Conservation (phyloP, 2,113 vertebrate species). For the Burhinus bistriatus region DNA sequence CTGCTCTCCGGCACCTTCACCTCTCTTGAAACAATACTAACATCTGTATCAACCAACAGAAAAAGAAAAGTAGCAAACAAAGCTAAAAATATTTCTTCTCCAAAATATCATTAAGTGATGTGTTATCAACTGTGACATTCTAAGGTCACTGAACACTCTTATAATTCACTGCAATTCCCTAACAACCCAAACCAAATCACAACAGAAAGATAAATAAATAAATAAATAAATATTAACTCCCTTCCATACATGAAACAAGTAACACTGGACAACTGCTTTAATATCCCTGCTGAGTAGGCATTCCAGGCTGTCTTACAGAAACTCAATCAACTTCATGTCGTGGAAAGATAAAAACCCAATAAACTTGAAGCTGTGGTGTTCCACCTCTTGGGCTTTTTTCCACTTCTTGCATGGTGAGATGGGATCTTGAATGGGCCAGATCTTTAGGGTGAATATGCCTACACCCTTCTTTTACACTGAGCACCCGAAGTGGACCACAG, state of each 20-base stretch:
- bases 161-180: not conserved
- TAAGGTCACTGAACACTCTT: not conserved
- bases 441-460: not conserved
- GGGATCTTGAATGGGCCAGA: not conserved
- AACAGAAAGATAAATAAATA: not conserved
- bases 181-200: not conserved
- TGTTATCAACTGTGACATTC: not conserved
- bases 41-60: not conserved
- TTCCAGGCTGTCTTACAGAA: not conserved
- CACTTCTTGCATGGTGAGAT: not conserved
- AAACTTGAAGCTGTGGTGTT: not conserved
- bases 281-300: not conserved
- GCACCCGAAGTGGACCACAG: not conserved
- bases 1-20: not conserved
- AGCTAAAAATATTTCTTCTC: not conserved
- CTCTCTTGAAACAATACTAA: not conserved
- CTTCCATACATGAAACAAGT: not conserved
- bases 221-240: not conserved
- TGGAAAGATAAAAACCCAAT: not conserved
- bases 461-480: accelerated
- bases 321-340: not conserved
- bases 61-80: not conserved
- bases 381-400: not conserved
- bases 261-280: not conserved
- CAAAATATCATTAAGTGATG: not conserved